Conservation (phyloP, 1,140 invertebrate species). For the Lepidotrigona ventralis region DNA sequence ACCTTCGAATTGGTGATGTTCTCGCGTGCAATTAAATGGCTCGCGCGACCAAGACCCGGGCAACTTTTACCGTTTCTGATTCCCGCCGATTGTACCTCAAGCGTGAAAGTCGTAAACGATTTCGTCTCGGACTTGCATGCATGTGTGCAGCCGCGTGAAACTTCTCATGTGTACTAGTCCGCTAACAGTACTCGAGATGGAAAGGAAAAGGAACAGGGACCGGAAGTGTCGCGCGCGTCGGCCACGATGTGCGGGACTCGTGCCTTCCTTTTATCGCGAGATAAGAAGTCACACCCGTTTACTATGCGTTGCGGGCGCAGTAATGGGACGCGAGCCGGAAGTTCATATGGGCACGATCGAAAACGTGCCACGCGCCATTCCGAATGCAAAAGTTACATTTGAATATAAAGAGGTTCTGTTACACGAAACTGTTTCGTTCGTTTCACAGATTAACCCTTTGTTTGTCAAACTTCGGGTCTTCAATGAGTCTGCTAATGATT, state of each 20-base stretch:
- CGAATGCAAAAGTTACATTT: constrained; percentile 21
- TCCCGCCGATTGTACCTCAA: constrained; percentile 28
- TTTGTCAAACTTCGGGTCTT: background rate
- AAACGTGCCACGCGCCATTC: constrained; percentile 14
- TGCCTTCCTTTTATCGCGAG: constrained; percentile 61
- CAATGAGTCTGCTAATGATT: background rate
- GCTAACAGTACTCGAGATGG: constrained; percentile 29
- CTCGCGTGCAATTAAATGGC: constrained; percentile 17
- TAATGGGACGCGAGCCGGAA: constrained; percentile 48
- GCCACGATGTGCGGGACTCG: constrained; percentile 56
- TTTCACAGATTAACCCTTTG: background rate
- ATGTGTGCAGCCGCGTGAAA: constrained; percentile 7
- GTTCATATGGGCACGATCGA: constrained; percentile 29
- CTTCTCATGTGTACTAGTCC: background rate
- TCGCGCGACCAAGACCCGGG: background rate
- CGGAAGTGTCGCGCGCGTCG: constrained; percentile 62
- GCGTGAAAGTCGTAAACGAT: constrained; percentile 46
- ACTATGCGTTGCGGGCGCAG: constrained; percentile 39
- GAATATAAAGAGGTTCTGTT: background rate
- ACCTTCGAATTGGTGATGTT: constrained; percentile 5
- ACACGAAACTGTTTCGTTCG: background rate
- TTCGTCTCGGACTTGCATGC: constrained; percentile 1
- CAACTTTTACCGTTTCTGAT: constrained; percentile 41
- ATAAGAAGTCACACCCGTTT: constrained; percentile 54
- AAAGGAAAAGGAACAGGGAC: constrained; percentile 29